Evolutionary conservation across 2,797 vertebrate genomes (phyloP).

Genomic region (Harpagifer antarcticus): DNA sequence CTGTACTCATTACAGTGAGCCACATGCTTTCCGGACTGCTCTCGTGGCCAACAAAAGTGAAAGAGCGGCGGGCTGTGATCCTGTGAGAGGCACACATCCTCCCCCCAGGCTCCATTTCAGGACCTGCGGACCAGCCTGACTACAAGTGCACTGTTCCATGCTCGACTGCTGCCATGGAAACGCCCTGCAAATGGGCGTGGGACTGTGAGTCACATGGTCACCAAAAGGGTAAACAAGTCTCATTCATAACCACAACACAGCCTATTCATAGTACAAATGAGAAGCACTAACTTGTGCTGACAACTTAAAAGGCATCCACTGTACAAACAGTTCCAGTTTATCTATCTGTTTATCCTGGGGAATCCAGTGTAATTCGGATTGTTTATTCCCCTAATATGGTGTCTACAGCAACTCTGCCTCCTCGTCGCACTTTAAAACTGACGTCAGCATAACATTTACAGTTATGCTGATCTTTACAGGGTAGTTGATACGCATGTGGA

Average conservation of each 20-base stretch:
- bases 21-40: slow-evolving; percentile 60
- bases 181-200: slow-evolving; percentile 79
- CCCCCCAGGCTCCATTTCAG: slow-evolving; percentile 76
- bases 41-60: slow-evolving; percentile 68
- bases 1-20: slow-evolving; percentile 48
- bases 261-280: slow-evolving; percentile 54
- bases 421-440: slow-evolving; percentile 44
- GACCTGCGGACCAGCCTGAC: slow-evolving; percentile 68
- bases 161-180: slow-evolving; percentile 83
- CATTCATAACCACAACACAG: slow-evolving; percentile 82
- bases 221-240: slow-evolving; percentile 85
- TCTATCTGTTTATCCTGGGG: neutral
- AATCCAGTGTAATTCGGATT: neutral
- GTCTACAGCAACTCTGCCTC: slow-evolving; percentile 20
- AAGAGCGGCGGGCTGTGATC: slow-evolving; percentile 56
- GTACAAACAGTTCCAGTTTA: neutral
- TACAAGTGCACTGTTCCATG: slow-evolving; percentile 72
- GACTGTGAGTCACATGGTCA: slow-evolving; percentile 83
- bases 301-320: slow-evolving; percentile 12
- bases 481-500: slow-evolving; percentile 74
- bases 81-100: slow-evolving; percentile 45
- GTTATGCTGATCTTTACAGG: slow-evolving; percentile 77
- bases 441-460: slow-evolving; percentile 69
- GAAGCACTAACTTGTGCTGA: slow-evolving; percentile 33
- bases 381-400: slow-evolving; percentile 18